A percentile compares a stretch with the other conserved stretches of the same genome.
These are phyloP conservation scores for Stylophora pistillata DNA, from an alignment of 64 coral and sea anemone genomes.

Conservation along the genomic window DNA sequence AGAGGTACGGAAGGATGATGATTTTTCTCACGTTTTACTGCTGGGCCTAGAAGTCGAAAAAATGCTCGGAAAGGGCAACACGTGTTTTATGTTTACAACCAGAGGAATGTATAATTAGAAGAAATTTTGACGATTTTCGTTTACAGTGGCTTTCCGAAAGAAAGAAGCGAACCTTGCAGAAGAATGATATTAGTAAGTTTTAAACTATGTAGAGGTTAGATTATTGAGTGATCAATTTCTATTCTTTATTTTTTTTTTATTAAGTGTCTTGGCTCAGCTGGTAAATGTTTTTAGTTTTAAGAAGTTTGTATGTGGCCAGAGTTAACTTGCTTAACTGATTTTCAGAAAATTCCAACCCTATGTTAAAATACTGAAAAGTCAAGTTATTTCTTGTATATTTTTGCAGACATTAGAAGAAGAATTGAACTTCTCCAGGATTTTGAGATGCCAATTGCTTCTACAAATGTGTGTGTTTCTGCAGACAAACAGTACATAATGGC, in stretches of 20 bases:
- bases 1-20: constrained; percentile 61
- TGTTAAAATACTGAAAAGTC: neutral
- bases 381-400: neutral
- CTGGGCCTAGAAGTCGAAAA: neutral
- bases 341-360: too few relatives aligned
- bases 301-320: too few relatives aligned
- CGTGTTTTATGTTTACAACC: neutral
- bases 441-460: constrained; percentile 99
- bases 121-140: neutral
- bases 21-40: neutral
- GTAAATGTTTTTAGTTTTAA: too few relatives aligned
- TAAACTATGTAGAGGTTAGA: neutral
- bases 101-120: neutral
- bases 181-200: constrained; percentile 91
- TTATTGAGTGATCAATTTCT: neutral
- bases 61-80: neutral
- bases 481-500: constrained; percentile 85
- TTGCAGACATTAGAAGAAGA: constrained; percentile 85
- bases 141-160: constrained; percentile 95
- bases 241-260: too few relatives aligned
- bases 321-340: too few relatives aligned
- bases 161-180: constrained; percentile 81
- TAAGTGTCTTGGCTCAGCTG: too few relatives aligned
- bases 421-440: constrained; percentile 99
- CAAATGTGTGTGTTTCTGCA: constrained; percentile 81